A percentile compares a stretch with the other conserved stretches of the same genome.
These are phyloP conservation scores for Schizotus pectinicornis DNA, from an alignment of 2,888 invertebrate species.

Conservation along the genomic window DNA sequence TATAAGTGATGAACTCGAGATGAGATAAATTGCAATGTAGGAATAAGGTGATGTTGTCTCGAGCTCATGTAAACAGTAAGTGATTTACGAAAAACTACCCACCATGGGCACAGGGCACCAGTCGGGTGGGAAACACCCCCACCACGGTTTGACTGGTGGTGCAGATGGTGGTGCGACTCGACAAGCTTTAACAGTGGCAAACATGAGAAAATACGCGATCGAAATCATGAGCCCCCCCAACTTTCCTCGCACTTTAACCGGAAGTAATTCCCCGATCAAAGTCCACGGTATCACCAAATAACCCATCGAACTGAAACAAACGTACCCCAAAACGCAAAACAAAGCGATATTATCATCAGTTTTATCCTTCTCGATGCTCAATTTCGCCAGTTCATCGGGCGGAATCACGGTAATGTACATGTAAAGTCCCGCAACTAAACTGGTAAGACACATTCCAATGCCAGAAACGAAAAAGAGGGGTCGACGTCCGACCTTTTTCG, in stretches of 20 bases:
- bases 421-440: slow-evolving; percentile 54
- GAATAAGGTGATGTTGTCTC: too few relatives aligned
- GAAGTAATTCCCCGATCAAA: slow-evolving; percentile 62
- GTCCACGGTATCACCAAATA: slow-evolving; percentile 67
- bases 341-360: slow-evolving; percentile 56
- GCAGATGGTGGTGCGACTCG: too few relatives aligned
- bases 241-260: slow-evolving; percentile 61
- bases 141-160: too few relatives aligned
- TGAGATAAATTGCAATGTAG: too few relatives aligned
- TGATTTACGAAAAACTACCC: too few relatives aligned
- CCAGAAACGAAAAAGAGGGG: slow-evolving; percentile 61
- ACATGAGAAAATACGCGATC: slow-evolving; percentile 64
- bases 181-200: slow-evolving; percentile 61
- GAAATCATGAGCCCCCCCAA: slow-evolving; percentile 62
- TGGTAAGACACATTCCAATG: slow-evolving; percentile 62
- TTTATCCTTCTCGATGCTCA: slow-evolving; percentile 41
- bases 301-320: slow-evolving; percentile 63
- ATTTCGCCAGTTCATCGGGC: slow-evolving; percentile 39
- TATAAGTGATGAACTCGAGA: too few relatives aligned
- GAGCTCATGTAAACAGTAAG: too few relatives aligned
- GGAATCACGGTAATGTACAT: slow-evolving; percentile 42
- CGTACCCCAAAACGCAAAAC: slow-evolving; percentile 60
- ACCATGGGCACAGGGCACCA: too few relatives aligned
- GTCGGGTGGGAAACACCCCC: too few relatives aligned
- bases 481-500: slow-evolving; percentile 61